A percentile compares a stretch with the other conserved stretches of the same genome.
These are phyloP conservation scores for Embidobia sp. DNA, from an alignment of 2,888 invertebrate species.

Conservation along the genomic window DNA sequence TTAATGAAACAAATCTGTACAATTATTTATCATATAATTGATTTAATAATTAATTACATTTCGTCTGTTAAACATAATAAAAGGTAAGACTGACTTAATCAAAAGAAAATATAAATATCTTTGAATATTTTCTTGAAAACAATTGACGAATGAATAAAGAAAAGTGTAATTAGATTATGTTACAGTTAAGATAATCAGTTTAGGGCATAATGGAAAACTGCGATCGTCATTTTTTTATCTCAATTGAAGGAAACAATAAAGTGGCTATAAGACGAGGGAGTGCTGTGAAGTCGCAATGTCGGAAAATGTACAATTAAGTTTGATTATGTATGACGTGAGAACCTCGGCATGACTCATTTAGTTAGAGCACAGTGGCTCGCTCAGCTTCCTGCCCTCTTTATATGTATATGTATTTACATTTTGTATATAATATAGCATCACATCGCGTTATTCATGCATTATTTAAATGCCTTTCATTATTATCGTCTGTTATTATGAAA, in stretches of 20 bases:
- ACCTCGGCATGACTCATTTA: constrained; percentile 72
- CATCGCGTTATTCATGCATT: constrained; percentile 16
- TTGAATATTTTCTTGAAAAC: too few relatives aligned
- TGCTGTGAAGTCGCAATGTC: constrained; percentile 29
- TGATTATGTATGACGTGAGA: constrained; percentile 66
- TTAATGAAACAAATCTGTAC: too few relatives aligned
- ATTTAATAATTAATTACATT: too few relatives aligned
- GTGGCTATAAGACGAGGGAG: constrained; percentile 27
- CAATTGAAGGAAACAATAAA: constrained; percentile 41
- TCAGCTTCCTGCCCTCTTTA: constrained; percentile 62
- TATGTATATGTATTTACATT: constrained; percentile 20
- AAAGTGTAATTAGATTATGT: too few relatives aligned
- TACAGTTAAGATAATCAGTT: too few relatives aligned
- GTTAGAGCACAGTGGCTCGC: constrained; percentile 62
- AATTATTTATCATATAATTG: too few relatives aligned
- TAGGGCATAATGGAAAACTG: too few relatives aligned
- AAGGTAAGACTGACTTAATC: not conserved
- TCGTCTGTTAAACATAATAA: too few relatives aligned
- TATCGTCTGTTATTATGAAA: too few relatives aligned
- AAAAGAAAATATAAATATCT: not conserved
- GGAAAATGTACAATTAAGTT: constrained; percentile 62
- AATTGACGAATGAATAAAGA: too few relatives aligned
- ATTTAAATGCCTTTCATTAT: constrained; percentile 9
- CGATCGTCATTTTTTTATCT: constrained; percentile 26
- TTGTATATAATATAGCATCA: constrained; percentile 13